Evolutionary conservation across 2,797 vertebrate species (phyloP).

Genomic region (Manis javanica): DNA sequence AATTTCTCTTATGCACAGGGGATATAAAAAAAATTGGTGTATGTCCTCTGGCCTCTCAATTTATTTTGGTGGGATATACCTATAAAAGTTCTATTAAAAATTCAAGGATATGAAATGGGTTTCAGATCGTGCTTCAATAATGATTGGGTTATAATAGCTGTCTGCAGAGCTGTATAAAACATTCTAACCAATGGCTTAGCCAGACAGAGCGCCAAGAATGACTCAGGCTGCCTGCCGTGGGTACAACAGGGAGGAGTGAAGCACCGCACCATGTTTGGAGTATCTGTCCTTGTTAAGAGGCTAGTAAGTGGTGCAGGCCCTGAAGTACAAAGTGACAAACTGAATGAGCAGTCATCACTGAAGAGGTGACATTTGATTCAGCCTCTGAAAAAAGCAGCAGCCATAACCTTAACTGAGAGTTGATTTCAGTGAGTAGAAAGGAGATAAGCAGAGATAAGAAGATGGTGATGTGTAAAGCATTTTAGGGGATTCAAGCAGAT

Average conservation of each 20-base stretch:
- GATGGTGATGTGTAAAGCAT: background rate
- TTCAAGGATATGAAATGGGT: background rate
- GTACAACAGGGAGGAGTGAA: background rate
- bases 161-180: background rate
- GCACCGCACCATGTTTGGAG: background rate
- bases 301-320: background rate
- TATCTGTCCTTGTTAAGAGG: background rate
- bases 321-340: background rate
- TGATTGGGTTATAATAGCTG: background rate
- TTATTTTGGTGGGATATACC: background rate
- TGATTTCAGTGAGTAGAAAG: background rate
- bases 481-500: background rate
- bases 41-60: background rate
- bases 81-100: background rate
- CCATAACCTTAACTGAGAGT: background rate
- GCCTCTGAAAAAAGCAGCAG: background rate
- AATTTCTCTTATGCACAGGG: background rate
- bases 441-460: background rate
- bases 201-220: background rate
- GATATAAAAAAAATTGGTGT: background rate
- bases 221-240: background rate
- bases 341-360: background rate
- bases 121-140: background rate
- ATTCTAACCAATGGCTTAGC: background rate
- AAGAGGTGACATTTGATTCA: background rate